Evolutionary conservation across 2,797 vertebrate species (phyloP), one percentile per base, ranked within the genome.

Genomic region (Parauchenoglanis ngamensis): DNA sequence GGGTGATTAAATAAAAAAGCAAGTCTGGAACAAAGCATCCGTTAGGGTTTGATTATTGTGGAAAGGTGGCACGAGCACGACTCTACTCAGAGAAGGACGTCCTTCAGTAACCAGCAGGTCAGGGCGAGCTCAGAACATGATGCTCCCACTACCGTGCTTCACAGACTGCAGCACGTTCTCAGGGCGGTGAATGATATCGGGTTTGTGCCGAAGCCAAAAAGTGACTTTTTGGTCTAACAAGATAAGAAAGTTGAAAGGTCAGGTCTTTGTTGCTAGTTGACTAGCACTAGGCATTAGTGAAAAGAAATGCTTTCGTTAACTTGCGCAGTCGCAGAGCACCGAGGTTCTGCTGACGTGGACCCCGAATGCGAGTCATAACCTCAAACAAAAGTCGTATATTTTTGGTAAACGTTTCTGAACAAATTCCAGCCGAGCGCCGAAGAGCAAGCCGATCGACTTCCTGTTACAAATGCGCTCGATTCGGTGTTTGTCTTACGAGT

Each of bases 121-220:
- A 35, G 35, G 35, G 35, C 35, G 35, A 35, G 35, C 35, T 1
- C 35, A 35, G 35, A 76, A 31, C n/a, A 23, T 17, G 52, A 21
- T 35, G 52, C 28, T 23, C 15, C 73, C 25, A 28, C 25, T 46
- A 76, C 46, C 25, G 12, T 76, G 73, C 91, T 92, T 91, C 90
- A 82, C 90, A 91, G 91, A 72, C 7, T 44, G 19, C 68, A 68
- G 28, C 13, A n/a, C n/a, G 63, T 67, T 63, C 61, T 61, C 61
- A 61, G 21, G 21, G 57, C 21, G 13, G 13, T 65, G 63, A 65
- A 61, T 61, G 23, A 23, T 61, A 61, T 61, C 21, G 5, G n/a
- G 63, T 65, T 65, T 28, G 21, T 59, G 21, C 57, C 21, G 23
- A 59, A 59, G 4, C 57, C 57, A 61, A 61, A 61, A 61, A 25